Evolutionary conservation across 2,888 invertebrate species (phyloP), one percentile per base, ranked within the genome.

Genomic region (Tenthredo livida): DNA sequence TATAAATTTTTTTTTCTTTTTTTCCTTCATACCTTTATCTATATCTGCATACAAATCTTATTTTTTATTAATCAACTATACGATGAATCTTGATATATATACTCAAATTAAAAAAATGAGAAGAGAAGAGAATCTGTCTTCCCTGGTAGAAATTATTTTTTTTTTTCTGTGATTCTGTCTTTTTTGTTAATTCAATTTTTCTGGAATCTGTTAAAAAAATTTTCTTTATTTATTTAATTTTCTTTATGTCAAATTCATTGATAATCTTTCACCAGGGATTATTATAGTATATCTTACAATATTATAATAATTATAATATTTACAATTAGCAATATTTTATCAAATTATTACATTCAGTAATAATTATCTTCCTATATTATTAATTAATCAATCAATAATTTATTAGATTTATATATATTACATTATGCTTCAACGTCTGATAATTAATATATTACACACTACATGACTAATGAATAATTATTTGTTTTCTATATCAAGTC

Each of bases 341-440:
- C 1, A n/a, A 54, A 4, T 54, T 54, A 54, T 54, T n/a, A 54
- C 6, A 5, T 54, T 54, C 0, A n/a, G 7, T 54, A 21, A 61
- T 61, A 25, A 61, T 47, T 15, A 54, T n/a, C 54, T 54, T 54
- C 17, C n/a, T n/a, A 2, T 50, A 50, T 50, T 50, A 17, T 54
- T 6, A 6, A 50, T 17, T 10, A 50, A 37, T 7, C 0, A 15
- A n/a, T n/a, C n/a, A n/a, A n/a, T n/a, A n/a, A n/a, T n/a, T 50
- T 1, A 47, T 47, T 47, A 47, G 12, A 47, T 17, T 15, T 17
- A 50, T 50, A 50, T 50, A 50, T n/a, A 61, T 29, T 61, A n/a
- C n/a, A 25, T 61, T 25, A 61, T 61, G 61, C 61, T 61, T 61
- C 61, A 61, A 61, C 61, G 61, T 61, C 61, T 29, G 61, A 61